These are phyloP conservation scores for Phengaris arion DNA, from an alignment of 2,888 invertebrate species.

Conservation along the genomic window DNA sequence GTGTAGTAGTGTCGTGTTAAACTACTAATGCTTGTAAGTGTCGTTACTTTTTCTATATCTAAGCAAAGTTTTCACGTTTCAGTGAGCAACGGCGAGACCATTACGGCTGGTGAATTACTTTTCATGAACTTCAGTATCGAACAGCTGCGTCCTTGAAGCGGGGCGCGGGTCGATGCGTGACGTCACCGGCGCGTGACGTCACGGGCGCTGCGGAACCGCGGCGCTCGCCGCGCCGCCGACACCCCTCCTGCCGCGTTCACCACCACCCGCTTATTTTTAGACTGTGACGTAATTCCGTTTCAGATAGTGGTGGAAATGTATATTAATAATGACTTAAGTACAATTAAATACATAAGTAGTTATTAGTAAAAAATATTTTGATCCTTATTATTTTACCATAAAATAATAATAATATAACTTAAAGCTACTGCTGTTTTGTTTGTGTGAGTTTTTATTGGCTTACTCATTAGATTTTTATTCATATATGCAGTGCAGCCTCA, in stretches of 20 bases:
- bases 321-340: conserved; percentile 4
- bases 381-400: too few relatives aligned
- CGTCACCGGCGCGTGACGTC: conserved; percentile 69
- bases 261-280: conserved; percentile 71
- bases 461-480: neutral
- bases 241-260: conserved; percentile 51
- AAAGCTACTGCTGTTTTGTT: neutral
- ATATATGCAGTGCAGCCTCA: neutral
- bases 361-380: neutral
- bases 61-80: conserved; percentile 9
- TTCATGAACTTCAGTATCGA: conserved; percentile 60
- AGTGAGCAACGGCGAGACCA: conserved; percentile 9
- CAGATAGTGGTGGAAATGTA: conserved; percentile 40
- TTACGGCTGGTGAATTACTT: conserved; percentile 37
- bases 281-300: conserved; percentile 67
- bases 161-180: conserved; percentile 71
- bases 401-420: neutral
- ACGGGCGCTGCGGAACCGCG: conserved; percentile 63
- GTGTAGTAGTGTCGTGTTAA: too few relatives aligned
- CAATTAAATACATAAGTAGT: too few relatives aligned
- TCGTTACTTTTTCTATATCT: neutral
- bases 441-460: neutral
- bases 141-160: conserved; percentile 70
- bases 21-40: too few relatives aligned
- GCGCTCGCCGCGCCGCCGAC: conserved; percentile 52